Base-by-base conservation (phyloP, 2,113 vertebrate species). In the Nerophis lumbriciformis region DNA sequence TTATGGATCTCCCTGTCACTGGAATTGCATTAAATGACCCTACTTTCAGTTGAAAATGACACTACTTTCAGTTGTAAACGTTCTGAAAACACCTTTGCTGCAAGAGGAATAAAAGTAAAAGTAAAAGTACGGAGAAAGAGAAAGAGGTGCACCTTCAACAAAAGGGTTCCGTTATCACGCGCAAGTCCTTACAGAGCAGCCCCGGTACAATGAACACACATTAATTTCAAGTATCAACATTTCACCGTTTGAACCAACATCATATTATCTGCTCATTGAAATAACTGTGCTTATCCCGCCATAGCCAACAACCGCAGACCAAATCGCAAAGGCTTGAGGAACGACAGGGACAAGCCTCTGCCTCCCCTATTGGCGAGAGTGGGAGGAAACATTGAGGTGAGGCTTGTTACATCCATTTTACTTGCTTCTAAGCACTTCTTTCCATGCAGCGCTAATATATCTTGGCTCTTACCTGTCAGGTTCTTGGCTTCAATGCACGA, bases 311-410 rank as follows among this genome's bases (percentile, higher is more conserved):
- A 92, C 63, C 93, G 96, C 69, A 91, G 95, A 78, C 95, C 95
- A 13, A 97, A 92, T 85, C 93, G 95, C 4, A 98, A 96, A 85
- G 95, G 95, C 51, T 87, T 98, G 74, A 91, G 96, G 79, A 99
- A 99, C 1, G 96, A 99, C 82, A 92, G 97, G 86, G 96, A 99
- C 87, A 99, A 99, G 73, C 95, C 96, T 60, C 84, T 99, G 59
- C 96, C 96, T 63, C 96, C 96, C 4, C 89, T 99, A 60, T 85
- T 99, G 85, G 96, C 96, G 66, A 92, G 96, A 51, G 96, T 99
- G 44, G 95, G 96, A 50, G 96, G 96, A n/a, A 99, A 98, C 83
- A 99, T 99, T 4, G 96, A 99, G 91, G 96, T 97, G 75, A 69
- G 68, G 48, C 28, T 6, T 35, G 19, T 38, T 12, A 7, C 12